phyloP scores from a whole-genome alignment of 30 jellyfish, hydroid and myxozoan species.

The Catostylus mosaicus region DNA sequence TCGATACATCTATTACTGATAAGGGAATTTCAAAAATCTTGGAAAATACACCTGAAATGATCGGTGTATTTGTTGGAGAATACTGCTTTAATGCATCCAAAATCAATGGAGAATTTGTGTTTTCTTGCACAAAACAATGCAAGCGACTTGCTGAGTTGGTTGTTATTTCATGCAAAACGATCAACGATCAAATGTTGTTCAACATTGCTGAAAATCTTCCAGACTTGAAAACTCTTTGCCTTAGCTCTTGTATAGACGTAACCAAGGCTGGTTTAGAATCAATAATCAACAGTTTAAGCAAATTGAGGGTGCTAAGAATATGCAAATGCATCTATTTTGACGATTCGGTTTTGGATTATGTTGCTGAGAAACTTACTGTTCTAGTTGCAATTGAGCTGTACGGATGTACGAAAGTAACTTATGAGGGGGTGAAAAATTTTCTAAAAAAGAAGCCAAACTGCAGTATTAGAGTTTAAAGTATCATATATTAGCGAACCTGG shows the following conservation, averaged over 20 bases:
- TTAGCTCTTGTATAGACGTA: constrained; percentile 45
- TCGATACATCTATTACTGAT: constrained; percentile 36
- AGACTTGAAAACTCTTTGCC: constrained; percentile 16
- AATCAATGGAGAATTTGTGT: constrained; percentile 20
- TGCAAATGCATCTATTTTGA: constrained; percentile 37
- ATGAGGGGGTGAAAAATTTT: constrained; percentile 12
- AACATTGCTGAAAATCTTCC: constrained; percentile 39
- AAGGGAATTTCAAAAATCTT: constrained; percentile 20
- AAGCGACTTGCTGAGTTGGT: constrained; percentile 25
- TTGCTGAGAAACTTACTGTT: background rate
- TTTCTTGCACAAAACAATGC: constrained; percentile 32
- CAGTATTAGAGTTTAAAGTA: constrained; percentile 4
- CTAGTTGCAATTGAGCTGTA: constrained; percentile 15
- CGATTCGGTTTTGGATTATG: constrained; percentile 15
- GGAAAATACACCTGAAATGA: constrained; percentile 19
- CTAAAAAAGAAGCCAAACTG: constrained; percentile 39
- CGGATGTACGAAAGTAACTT: constrained; percentile 36
- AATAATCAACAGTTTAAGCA: background rate
- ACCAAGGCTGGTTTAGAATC: constrained; percentile 33
- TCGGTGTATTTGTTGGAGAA: constrained; percentile 32
- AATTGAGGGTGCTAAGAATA: constrained; percentile 21
- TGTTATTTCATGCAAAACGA: constrained; percentile 20
- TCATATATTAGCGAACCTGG: no score
- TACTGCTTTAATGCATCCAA: constrained; percentile 37
- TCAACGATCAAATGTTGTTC: constrained; percentile 30